Base-by-base conservation (phyloP, 2,888 invertebrate species). In the Entomobrya multifasciata region DNA sequence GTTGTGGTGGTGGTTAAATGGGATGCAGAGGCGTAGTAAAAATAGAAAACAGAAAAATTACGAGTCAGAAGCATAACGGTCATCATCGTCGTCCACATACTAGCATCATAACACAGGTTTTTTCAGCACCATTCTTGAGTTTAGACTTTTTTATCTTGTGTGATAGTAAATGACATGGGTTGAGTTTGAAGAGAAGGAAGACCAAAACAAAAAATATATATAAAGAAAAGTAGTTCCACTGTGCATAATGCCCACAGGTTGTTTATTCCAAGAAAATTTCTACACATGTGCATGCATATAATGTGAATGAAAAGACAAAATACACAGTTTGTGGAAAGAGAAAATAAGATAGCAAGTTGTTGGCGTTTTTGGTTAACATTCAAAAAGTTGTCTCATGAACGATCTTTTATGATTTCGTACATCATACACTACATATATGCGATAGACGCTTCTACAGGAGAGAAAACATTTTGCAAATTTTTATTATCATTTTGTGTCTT, bases 201-300 rank as follows among this genome's bases (percentile, higher is more conserved):
- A n/a, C n/a, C n/a, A n/a, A n/a, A n/a, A n/a, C n/a, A n/a, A n/a
- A 8, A 36, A 36, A 36, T 36, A 36, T 36, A 8, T 8, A 36
- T 4, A 36, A 36, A 8, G 36, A 36, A 81, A 67, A 74, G 67
- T 62, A 65, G 22, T 65, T 76, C 49, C 80, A 80, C 76, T 65
- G 86, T 76, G 86, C 80, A 80, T 81, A 74, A 49, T n/a, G 86
- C 86, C 86, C 86, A 86, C 80, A 86, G 86, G 86, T 86, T 86
- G 80, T 81, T 86, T 86, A 76, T 81, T 57, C 60, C 76, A 27
- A 13, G 74, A 65, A 80, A 76, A 49, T 0, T n/a, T 11, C 20
- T n/a, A 25, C 52, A n/a, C n/a, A n/a, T n/a, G n/a, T n/a, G n/a
- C 2, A 67, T 27, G 11, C 36, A 65, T 10, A 20, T n/a, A n/a